A percentile compares a stretch with the other conserved stretches of the same genome.
These are phyloP conservation scores for Chaenodraco wilsoni DNA, from an alignment of 2,797 vertebrate species.

Conservation along the genomic window DNA sequence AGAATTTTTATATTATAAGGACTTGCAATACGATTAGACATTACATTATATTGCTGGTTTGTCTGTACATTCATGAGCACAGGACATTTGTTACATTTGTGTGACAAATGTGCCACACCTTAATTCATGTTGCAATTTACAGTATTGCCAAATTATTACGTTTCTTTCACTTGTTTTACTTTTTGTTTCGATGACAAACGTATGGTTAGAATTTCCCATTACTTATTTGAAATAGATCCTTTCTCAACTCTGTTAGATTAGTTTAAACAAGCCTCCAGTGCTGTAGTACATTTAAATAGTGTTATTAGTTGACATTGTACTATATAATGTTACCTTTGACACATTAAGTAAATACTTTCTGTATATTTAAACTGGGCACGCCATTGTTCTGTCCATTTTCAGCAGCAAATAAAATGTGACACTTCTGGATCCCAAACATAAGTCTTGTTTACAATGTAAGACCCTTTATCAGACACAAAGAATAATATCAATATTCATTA, in stretches of 20 bases:
- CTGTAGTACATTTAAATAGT: background rate
- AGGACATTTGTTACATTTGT: background rate
- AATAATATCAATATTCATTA: background rate
- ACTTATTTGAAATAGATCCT: background rate
- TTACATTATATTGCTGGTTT: too few species aligned
- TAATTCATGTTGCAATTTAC: background rate
- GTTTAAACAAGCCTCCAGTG: background rate
- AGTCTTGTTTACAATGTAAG: background rate
- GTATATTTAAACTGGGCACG: background rate
- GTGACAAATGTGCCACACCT: constrained; percentile 2
- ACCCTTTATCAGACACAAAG: background rate
- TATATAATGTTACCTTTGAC: background rate
- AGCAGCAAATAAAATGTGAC: background rate
- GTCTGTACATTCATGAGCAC: background rate
- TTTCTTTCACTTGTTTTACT: background rate
- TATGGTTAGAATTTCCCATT: background rate
- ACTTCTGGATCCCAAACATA: background rate
- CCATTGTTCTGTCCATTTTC: background rate
- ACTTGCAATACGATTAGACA: background rate
- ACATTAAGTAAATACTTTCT: background rate
- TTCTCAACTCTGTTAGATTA: background rate
- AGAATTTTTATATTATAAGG: background rate
- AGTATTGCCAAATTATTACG: background rate
- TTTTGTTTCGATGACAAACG: background rate
- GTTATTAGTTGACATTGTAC: background rate